Evolutionary conservation across 2,888 invertebrate species (phyloP), one percentile per base, ranked within the genome.

Genomic region (Polymixis lichenea): DNA sequence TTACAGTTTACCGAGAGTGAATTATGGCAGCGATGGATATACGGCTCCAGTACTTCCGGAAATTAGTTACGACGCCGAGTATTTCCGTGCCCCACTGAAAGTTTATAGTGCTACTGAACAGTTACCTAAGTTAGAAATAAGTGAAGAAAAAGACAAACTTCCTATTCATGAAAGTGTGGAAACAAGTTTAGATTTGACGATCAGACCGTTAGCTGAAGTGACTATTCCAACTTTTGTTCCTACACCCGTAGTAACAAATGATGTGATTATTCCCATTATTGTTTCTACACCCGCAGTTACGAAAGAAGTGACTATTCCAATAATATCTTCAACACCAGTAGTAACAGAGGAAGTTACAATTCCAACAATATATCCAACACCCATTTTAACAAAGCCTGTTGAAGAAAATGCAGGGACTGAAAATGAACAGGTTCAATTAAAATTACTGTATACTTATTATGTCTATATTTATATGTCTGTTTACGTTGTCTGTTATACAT

Each of bases 401-500:
- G 93, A 92, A 91, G 93, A 93, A 78, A 87, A 90, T 82, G 85
- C 85, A 77, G 90, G 84, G 89, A 90, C 88, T 89, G 90, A 93
- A 86, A 88, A 92, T 86, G 91, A 95, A 90, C 94, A 96, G 96
- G 96, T 96, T 92, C 91, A 94, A 92, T 91, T 94, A 90, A 95
- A 94, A 93, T 94, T 94, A 94, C 91, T 95, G 91, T 95, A 92
- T 92, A 92, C 91, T 93, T 94, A 93, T 89, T 95, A 95, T 93
- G 88, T 94, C 82, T 94, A 91, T 93, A 91, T 95, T 87, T 95
- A 93, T 92, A 90, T 94, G 89, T 94, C 89, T 93, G 93, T 95
- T 92, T 94, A 93, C 89, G 86, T 94, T 90, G 87, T 93, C 85
- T 94, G 94, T 89, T 95, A 95, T 89, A 92, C 90, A 76, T 95